Conservation (phyloP, 2,113 vertebrate species). For the Trematomus loennbergii region DNA sequence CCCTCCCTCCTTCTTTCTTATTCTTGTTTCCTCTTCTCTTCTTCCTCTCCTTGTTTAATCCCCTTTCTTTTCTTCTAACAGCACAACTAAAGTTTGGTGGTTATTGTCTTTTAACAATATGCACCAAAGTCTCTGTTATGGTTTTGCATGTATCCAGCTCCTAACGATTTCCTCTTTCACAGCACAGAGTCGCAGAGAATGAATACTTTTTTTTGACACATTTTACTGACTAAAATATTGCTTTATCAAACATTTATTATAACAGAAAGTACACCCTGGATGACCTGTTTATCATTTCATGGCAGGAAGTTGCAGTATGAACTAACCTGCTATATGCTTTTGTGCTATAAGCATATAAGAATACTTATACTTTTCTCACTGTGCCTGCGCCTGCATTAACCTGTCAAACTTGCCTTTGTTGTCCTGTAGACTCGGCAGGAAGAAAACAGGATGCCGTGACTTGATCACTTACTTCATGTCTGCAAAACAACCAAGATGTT, state of each 20-base stretch:
- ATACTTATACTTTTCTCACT: too few relatives aligned
- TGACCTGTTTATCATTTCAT: neutral
- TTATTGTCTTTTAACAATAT: conserved; percentile 25
- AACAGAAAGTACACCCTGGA: neutral
- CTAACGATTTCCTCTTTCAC: conserved; percentile 34
- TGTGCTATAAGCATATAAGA: neutral
- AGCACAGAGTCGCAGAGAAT: conserved; percentile 31
- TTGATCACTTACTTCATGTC: neutral
- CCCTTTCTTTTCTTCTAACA: neutral
- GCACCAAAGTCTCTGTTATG: neutral
- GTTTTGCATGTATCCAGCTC: conserved; percentile 25
- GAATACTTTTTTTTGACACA: neutral
- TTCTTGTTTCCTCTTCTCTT: neutral
- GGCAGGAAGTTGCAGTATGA: conserved; percentile 15
- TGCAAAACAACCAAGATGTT: neutral
- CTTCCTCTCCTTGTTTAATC: neutral
- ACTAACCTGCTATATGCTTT: conserved; percentile 39
- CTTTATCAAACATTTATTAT: conserved; percentile 11
- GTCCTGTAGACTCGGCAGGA: neutral
- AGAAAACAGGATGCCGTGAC: neutral
- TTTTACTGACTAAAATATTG: conserved; percentile 3
- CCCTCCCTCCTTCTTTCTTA: neutral
- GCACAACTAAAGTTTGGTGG: neutral
- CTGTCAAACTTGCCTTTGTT: neutral
- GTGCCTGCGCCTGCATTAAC: neutral